Percentiles rank a stretch among this genome's conserved stretches.
Evolutionary conservation across 1,140 invertebrate species (phyloP).

Genomic region (Rhopalosiphum maidis): DNA sequence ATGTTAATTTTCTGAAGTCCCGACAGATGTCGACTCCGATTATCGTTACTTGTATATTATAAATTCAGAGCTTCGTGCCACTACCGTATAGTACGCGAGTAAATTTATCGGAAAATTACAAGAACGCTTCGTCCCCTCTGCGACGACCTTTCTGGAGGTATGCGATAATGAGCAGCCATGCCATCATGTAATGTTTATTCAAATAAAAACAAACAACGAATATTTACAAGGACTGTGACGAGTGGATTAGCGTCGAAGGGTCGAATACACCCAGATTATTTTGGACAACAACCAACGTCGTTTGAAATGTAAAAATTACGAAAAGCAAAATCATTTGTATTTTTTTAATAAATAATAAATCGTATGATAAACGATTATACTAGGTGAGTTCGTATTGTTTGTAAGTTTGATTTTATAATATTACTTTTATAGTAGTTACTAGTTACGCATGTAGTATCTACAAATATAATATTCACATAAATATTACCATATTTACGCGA

Average conservation of each 20-base stretch:
- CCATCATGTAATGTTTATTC: neutral
- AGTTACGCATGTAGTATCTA: no score
- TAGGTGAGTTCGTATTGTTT: neutral
- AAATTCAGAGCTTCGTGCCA: neutral
- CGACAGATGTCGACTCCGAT: slow-evolving; percentile 3
- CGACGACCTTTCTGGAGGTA: neutral
- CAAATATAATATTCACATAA: no score
- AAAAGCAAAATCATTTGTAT: neutral
- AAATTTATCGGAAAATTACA: neutral
- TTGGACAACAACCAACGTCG: neutral
- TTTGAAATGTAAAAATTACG: neutral
- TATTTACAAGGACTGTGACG: neutral
- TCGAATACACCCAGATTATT: neutral
- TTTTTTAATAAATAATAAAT: no score
- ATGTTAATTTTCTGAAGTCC: neutral
- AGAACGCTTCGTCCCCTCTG: neutral
- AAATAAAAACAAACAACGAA: neutral
- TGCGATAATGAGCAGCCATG: neutral
- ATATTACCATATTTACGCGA: no score
- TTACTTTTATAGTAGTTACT: no score
- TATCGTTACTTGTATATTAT: neutral
- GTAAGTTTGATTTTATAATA: no score
- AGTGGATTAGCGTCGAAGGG: neutral
- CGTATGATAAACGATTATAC: no score
- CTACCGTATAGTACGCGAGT: neutral